Evolutionary conservation across 2,797 vertebrate genomes (phyloP), one percentile per base, ranked within the genome.

Genomic region (Naso thynnoides): DNA sequence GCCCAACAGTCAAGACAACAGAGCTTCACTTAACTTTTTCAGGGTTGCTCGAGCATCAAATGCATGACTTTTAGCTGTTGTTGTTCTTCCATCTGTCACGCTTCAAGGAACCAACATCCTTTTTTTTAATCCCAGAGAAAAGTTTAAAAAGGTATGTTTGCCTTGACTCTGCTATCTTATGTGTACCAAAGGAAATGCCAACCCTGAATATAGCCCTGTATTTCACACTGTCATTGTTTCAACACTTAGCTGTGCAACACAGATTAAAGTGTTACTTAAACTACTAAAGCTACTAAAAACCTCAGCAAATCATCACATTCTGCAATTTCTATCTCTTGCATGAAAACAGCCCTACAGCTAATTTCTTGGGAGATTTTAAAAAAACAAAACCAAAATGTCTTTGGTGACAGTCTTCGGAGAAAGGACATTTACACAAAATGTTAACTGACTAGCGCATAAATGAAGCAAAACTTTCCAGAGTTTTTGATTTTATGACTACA

Each of bases 31-130:
- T 85, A 88, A 90, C 82, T 91, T 93, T 87, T 81, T 85, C 91
- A 87, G 84, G 78, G 84, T 83, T 89, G 85, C 84, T 87, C 87
- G 76, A 89, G 88, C 91, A 87, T 91, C 87, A 90, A 92, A 93
- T 84, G 74, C 69, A 85, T 67, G 78, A 90, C 87, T 90, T 91
- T 90, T 84, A 85, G 86, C 70, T 82, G 81, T 69, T 89, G 87
- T 88, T 90, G 85, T 90, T 90, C 76, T 81, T 86, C 86, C 79
- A 88, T 86, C 89, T 87, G 89, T 91, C 87, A 93, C 62, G 88
- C 86, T 91, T 82, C 82, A 86, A 89, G 78, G 79, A 87, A 79
- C 70, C 61, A 54, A 80, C 86, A 88, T 87, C 67, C 65, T 78
- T 78, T 60, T 71, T 88, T 83, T 68, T 79, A 74, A 90, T 85